Evolutionary conservation across 2,797 vertebrate species (phyloP), one percentile per base, ranked within the genome.

Genomic region (Myotis daubentonii): DNA sequence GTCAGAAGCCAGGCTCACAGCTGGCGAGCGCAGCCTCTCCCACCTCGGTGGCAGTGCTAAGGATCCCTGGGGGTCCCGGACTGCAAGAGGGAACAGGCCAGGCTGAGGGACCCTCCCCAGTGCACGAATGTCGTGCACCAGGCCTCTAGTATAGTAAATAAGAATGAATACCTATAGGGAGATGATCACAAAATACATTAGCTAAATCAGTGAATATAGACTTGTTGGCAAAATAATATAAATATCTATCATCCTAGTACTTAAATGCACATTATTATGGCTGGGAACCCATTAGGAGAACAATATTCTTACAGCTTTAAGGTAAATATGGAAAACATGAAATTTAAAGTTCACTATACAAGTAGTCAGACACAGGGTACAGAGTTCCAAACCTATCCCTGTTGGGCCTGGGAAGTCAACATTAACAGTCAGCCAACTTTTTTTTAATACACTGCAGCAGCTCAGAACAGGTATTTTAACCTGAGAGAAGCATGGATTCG

Each of bases 251-350:
- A 70, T 62, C 33, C 44, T 86, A 33, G 20, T 33, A 70, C 16
- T 91, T 76, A 16, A 47, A 74, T 87, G 47, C 10, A 72, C 36
- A 53, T 68, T 68, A 68, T 72, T 49, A 70, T 53, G 2, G 9
- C 66, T 75, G 8, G 66, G 57, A 68, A 70, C 30, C 13, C 47
- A 9, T 62, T 79, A 70, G 33, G 5, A 68, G 13, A 86, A 86
- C 17, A 78, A 11, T 74, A 44, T 72, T 71, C 55, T 92, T 9
- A 89, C 28, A 89, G 47, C 80, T 92, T 95, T 71, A 70, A 92
- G 44, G 28, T 78, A 38, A 72, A 44, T 47, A 74, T 49, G 41
- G 44, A 79, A 65, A 68, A 70, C 16, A 66, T 66, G 47, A 93
- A 78, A 93, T 60, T 68, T 68, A 72, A 94, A 87, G 72, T 72